Evolutionary conservation across 2,797 vertebrate genomes (phyloP), one percentile per base, ranked within the genome.

Genomic region (Hypotaenidia philippensis): DNA sequence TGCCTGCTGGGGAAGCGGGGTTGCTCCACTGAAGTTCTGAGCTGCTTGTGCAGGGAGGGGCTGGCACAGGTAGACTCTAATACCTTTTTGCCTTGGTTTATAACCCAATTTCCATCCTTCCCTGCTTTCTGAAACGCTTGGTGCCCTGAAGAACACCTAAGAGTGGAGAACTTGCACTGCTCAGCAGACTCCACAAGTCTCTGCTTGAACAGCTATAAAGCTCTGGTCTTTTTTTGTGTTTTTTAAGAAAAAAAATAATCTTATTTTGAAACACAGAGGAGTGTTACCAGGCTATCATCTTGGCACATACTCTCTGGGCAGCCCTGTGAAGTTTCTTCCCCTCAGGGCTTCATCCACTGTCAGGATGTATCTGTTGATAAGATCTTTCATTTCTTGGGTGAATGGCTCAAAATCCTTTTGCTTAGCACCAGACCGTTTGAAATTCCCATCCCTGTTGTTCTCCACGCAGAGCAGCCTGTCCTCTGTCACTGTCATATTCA

Each of bases 361-460:
- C 44, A 92, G 97, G 83, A 99, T 99, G 74, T 99, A 98, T 72
- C 98, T 97, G 55, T 99, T 97, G 74, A 99, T 99, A 93, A 98
- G 96, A 59, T 95, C 97, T 91, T 98, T 99, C 99, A 99, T 99
- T 81, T 99, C 98, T 0, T 97, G 93, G 6, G 99, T 99, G 95
- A 99, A 99, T 1, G 99, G 99, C 95, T 99, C 99, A 11, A 99
- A 98, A 77, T 98, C 95, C 11, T 97, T 97, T 16, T 94, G 98
- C 88, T 93, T 98, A 52, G 97, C 90, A 27, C 98, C 98, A 0
- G 97, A 97, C 31, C 99, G 97, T 72, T 99, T 99, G 97, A 99
- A 99, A 93, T 98, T 99, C 8, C 99, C 99, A 0, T 99, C 99
- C 93, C 99, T 98, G 98, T 99, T 99, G 96, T 98, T 99, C 97